Conservation (phyloP, 2,888 invertebrate genomes). For the Spodoptera picta region DNA sequence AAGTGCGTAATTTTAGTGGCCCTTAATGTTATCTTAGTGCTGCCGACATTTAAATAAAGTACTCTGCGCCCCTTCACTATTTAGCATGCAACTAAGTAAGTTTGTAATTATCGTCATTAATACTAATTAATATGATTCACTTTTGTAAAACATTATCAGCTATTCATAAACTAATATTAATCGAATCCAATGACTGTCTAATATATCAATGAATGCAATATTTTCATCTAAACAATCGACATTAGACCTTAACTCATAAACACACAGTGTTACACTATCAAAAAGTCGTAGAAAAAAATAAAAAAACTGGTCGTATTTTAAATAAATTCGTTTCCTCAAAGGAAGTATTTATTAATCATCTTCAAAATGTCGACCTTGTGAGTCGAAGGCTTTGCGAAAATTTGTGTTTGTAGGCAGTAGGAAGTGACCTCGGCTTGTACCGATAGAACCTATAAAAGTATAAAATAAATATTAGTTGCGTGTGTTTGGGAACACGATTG, state of each 20-base stretch:
- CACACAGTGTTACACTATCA: constrained; percentile 26
- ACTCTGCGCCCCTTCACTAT: not conserved
- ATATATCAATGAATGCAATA: constrained; percentile 10
- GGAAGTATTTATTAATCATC: constrained; percentile 82
- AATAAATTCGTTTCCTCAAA: constrained; percentile 68
- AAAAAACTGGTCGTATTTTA: constrained; percentile 48
- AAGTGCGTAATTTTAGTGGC: constrained; percentile 13
- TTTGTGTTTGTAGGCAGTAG: constrained; percentile 72
- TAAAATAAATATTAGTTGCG: constrained; percentile 13
- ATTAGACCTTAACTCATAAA: not conserved
- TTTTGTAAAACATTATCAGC: constrained; percentile 3
- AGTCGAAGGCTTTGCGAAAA: constrained; percentile 65
- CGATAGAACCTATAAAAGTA: constrained; percentile 51
- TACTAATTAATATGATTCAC: constrained; percentile 7
- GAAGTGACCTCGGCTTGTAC: constrained; percentile 63
- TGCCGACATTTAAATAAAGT: constrained; percentile 6
- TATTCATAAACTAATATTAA: constrained; percentile 12
- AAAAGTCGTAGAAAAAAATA: constrained; percentile 39
- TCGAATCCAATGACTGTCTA: constrained; percentile 15
- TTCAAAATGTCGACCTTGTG: constrained; percentile 68
- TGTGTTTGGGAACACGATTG: constrained; percentile 3
- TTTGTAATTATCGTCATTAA: not conserved
- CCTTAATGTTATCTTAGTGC: constrained; percentile 3
- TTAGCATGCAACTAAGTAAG: not conserved
- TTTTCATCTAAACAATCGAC: constrained; percentile 6